phyloP scores from a whole-genome alignment of 1,140 invertebrate genomes.

The Hypothenemus hampei region DNA sequence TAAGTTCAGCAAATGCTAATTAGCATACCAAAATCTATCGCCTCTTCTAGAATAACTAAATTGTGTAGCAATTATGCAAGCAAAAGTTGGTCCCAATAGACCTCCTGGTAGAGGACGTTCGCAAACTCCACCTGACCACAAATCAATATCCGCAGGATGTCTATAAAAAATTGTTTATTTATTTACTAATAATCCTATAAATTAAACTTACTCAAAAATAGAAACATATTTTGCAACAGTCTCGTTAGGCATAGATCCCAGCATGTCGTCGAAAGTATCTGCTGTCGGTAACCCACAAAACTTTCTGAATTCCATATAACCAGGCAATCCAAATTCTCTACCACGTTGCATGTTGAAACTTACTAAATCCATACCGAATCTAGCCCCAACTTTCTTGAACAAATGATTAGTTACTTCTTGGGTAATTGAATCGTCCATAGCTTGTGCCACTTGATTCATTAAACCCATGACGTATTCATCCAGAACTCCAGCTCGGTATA shows the following conservation, averaged over 20 bases:
- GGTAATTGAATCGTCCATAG: slow-evolving; percentile 91
- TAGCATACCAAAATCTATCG: slow-evolving; percentile 82
- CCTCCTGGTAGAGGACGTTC: slow-evolving; percentile 81
- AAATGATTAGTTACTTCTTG: slow-evolving; percentile 90
- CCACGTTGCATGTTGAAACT: slow-evolving; percentile 94
- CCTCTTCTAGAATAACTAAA: slow-evolving; percentile 86
- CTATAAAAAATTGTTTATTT: slow-evolving; percentile 45
- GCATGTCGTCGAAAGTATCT: slow-evolving; percentile 77
- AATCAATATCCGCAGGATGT: slow-evolving; percentile 80
- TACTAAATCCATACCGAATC: slow-evolving; percentile 86
- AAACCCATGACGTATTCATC: slow-evolving; percentile 91
- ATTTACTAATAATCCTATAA: not conserved
- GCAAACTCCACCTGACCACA: slow-evolving; percentile 90
- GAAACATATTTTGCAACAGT: slow-evolving; percentile 72
- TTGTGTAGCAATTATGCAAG: slow-evolving; percentile 94
- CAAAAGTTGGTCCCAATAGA: slow-evolving; percentile 91
- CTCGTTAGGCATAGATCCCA: slow-evolving; percentile 84
- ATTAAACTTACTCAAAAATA: slow-evolving; percentile 64
- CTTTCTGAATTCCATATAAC: slow-evolving; percentile 89
- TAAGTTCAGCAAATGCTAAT: not conserved
- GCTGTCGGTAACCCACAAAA: slow-evolving; percentile 82
- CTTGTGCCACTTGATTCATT: slow-evolving; percentile 91
- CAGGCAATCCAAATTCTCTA: slow-evolving; percentile 85
- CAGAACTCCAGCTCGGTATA: slow-evolving; percentile 84
- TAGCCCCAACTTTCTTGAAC: slow-evolving; percentile 72